Conservation (phyloP, 2,888 invertebrate species). For the Eupithecia exiguata region DNA sequence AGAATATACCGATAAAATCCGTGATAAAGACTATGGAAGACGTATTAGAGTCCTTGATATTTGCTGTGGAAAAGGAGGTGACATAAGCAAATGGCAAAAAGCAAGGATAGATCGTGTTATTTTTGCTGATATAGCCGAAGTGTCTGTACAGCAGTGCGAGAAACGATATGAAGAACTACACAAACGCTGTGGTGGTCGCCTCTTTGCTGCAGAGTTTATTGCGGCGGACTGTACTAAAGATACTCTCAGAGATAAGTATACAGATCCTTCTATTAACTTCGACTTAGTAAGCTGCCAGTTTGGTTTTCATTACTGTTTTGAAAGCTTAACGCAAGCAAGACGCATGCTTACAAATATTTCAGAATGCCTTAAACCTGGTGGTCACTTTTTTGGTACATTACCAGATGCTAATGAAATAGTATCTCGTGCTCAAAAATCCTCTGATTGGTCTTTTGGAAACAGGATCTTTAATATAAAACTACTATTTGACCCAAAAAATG, state of each 20-base stretch:
- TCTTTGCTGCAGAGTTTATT: constrained; percentile 94
- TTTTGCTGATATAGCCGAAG: constrained; percentile 96
- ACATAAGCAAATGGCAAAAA: constrained; percentile 97
- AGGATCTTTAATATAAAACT: constrained; percentile 90
- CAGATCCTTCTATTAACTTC: constrained; percentile 90
- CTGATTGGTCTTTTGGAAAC: constrained; percentile 88
- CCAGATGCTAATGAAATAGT: constrained; percentile 97
- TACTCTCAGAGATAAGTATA: constrained; percentile 89
- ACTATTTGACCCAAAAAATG: constrained; percentile 85
- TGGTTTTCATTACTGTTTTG: constrained; percentile 98
- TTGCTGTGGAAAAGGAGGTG: constrained; percentile 99
- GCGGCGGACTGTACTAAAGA: constrained; percentile 96
- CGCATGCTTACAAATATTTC: constrained; percentile 96
- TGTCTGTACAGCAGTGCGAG: constrained; percentile 95
- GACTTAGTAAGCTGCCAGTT: constrained; percentile 99
- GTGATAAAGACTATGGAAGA: constrained; percentile 86
- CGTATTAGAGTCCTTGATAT: constrained; percentile 93
- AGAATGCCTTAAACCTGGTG: constrained; percentile 94
- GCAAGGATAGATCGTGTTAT: constrained; percentile 91
- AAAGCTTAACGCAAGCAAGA: constrained; percentile 93
- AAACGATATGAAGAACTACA: constrained; percentile 90
- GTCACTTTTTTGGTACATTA: constrained; percentile 98
- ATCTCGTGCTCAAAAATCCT: constrained; percentile 85
- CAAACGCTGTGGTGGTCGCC: constrained; percentile 64
- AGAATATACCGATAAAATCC: constrained; percentile 88